A percentile compares a stretch with the other conserved stretches of the same genome.
These are phyloP conservation scores for Oceanodroma tethys DNA, from an alignment of 2,113 vertebrate genomes.

Conservation along the genomic window DNA sequence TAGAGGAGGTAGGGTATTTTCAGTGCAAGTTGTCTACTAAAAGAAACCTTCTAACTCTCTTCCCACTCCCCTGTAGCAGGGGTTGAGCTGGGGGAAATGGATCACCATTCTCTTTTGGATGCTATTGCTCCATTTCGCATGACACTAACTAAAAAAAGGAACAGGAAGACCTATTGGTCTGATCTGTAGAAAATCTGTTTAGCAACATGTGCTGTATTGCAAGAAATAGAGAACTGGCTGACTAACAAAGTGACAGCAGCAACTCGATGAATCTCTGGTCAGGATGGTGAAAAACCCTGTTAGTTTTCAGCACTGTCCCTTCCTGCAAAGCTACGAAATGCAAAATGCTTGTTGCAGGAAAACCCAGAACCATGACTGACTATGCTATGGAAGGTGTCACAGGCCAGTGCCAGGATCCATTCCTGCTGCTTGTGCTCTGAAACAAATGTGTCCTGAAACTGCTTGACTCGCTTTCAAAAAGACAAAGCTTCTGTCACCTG, in stretches of 20 bases:
- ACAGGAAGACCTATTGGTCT: neutral
- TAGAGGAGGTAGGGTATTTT: neutral
- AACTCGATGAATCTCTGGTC: neutral
- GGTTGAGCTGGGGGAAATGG: neutral
- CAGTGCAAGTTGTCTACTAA: neutral
- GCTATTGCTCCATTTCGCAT: neutral
- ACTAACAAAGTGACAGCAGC: neutral
- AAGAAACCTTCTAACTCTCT: neutral
- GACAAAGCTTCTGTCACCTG: neutral
- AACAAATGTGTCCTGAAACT: neutral
- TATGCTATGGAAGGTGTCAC: neutral
- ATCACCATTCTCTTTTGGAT: neutral
- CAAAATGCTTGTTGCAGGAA: neutral
- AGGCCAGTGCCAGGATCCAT: neutral
- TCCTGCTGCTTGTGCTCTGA: neutral
- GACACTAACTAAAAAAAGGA: neutral
- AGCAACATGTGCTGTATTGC: neutral
- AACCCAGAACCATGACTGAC: neutral
- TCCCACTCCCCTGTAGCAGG: neutral
- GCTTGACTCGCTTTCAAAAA: neutral
- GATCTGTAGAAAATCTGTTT: neutral
- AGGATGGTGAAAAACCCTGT: neutral
- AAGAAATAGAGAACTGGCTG: neutral
- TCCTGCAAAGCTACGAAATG: neutral
- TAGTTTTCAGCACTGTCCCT: neutral